Evolutionary conservation across 2,113 vertebrate species (phyloP).

Genomic region (Typhlomys cinereus): DNA sequence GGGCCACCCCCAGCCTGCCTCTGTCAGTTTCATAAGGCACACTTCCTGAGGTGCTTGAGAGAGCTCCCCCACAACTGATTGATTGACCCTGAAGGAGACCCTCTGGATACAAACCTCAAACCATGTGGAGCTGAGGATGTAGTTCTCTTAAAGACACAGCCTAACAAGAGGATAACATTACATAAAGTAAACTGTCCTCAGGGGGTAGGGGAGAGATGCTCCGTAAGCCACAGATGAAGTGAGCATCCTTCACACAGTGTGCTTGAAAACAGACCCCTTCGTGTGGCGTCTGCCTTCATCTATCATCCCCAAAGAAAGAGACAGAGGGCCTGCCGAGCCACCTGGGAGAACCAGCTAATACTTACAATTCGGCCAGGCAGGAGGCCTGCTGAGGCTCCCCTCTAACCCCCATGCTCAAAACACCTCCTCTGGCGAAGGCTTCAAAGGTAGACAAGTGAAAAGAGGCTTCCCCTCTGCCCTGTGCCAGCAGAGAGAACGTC

Average conservation of each 20-base stretch:
- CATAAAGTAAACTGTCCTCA: constrained; percentile 55
- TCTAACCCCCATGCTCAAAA: constrained; percentile 31
- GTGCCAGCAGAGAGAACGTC: constrained; percentile 41
- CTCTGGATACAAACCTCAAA: constrained; percentile 10
- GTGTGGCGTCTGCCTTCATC: constrained; percentile 61
- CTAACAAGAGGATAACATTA: constrained; percentile 31
- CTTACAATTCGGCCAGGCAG: constrained; percentile 69
- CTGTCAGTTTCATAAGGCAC: not conserved
- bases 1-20: not conserved
- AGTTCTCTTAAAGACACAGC: constrained; percentile 56
- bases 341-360: constrained; percentile 59
- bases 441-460: constrained; percentile 68
- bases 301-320: constrained; percentile 60
- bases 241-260: constrained; percentile 45
- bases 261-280: constrained; percentile 66
- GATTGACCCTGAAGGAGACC: not conserved
- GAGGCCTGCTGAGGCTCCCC: constrained; percentile 55
- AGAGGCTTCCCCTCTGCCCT: constrained; percentile 70
- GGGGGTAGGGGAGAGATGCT: not conserved
- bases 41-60: not conserved
- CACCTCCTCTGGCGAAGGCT: constrained; percentile 59
- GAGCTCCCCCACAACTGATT: not conserved
- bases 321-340: constrained; percentile 51
- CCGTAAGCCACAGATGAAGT: constrained; percentile 36
- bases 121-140: not conserved